Base-by-base conservation (phyloP, 1,140 invertebrate species). In the Formica exsecta region DNA sequence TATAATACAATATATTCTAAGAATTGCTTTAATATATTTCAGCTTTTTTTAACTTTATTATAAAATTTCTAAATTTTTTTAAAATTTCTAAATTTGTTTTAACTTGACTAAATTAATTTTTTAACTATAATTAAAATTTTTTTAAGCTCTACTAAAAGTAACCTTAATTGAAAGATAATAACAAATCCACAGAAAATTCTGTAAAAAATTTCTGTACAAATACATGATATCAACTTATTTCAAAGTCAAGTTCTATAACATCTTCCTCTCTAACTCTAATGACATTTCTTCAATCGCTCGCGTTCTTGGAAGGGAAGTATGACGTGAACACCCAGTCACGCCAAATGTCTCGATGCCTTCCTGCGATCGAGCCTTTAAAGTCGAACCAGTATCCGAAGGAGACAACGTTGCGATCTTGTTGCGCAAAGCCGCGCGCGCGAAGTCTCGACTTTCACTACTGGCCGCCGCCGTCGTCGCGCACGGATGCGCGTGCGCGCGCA, bases 361-460 rank as follows among this genome's bases (percentile, higher is more conserved):
- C 87, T 51, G 80, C 48, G 80, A 90, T 92, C 92, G 92, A 90
- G 90, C 92, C 92, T 93, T 93, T 92, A 93, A 94, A 93, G 92
- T 93, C 92, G 89, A 90, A 75, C 87, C 89, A 89, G 87, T 92
- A 93, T 89, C 89, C 89, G 92, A 91, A 92, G 92, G 92, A 92
- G 93, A 93, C 92, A 93, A 93, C 92, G 81, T 51, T 19, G 89
- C 87, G 90, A 92, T 92, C 90, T 92, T 62, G 87, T 94, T 94
- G 92, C 93, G 93, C 92, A 94, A 74, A 22, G 22, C 22, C 22
- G 22, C 22, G 22, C 22, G 22, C 22, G 22, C 22, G 22, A 22
- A 57, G 59, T 74, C 91, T 90, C 79, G 90, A 94, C 94, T 94
- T 94, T 94, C 94, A 94, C 94, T 94, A 94, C 93, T 94, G 86